phyloP scores from a whole-genome alignment of 2,888 invertebrate genomes.

The Tortricodes alternella region DNA sequence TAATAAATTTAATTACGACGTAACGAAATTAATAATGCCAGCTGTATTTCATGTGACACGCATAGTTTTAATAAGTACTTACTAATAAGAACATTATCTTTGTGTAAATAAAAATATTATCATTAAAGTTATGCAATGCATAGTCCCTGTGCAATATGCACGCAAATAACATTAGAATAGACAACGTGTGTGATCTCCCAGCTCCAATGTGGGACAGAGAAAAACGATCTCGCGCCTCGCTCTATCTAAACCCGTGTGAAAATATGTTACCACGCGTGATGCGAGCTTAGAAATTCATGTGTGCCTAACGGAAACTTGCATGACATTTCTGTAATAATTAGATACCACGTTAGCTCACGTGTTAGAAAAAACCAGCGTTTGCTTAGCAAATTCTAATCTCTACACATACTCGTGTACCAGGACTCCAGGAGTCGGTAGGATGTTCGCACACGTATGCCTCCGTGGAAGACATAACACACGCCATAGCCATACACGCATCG shows the following conservation, averaged over 20 bases:
- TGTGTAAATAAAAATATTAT: no score
- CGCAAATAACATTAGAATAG: background rate
- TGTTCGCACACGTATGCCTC: slow-evolving; percentile 66
- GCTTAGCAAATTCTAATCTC: slow-evolving; percentile 83
- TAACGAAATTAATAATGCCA: background rate
- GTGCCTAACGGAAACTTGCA: slow-evolving; percentile 26
- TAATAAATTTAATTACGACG: slow-evolving; percentile 5
- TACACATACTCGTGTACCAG: slow-evolving; percentile 80
- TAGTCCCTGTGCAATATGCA: no score
- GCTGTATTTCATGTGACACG: slow-evolving; percentile 3
- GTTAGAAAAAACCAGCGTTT: slow-evolving; percentile 76
- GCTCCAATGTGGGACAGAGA: slow-evolving; percentile 32
- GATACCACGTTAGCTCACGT: slow-evolving; percentile 37
- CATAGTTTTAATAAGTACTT: background rate
- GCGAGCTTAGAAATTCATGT: slow-evolving; percentile 32
- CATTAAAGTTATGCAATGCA: no score
- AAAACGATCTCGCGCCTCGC: slow-evolving; percentile 30
- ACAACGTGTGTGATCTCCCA: slow-evolving; percentile 38
- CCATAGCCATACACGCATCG: slow-evolving; percentile 73
- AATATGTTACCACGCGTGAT: slow-evolving; percentile 23
- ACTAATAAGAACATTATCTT: slow-evolving; percentile 1
- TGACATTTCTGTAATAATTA: slow-evolving; percentile 25
- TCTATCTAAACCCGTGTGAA: slow-evolving; percentile 37
- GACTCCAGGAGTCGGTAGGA: slow-evolving; percentile 63
- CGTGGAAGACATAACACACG: slow-evolving; percentile 67